Percentiles rank a stretch among this genome's conserved stretches.
These are phyloP conservation scores for Melanotaenia maccullochi DNA, from an alignment of 2,797 vertebrate genomes.

Conservation along the genomic window DNA sequence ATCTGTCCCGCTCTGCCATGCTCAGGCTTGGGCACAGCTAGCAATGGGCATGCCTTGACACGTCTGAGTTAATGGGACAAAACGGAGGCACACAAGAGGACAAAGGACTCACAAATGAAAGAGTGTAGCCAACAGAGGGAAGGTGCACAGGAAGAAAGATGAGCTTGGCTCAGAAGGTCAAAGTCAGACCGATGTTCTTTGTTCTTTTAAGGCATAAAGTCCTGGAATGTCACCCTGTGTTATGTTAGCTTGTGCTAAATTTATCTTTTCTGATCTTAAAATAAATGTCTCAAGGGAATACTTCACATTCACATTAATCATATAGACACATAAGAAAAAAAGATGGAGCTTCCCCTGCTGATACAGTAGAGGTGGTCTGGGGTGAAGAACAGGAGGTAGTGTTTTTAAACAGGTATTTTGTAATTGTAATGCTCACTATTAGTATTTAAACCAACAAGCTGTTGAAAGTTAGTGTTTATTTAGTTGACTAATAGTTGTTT, in stretches of 20 bases:
- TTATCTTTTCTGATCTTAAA: conserved; percentile 12
- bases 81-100: conserved; percentile 69
- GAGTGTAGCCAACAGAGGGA: conserved; percentile 52
- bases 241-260: conserved; percentile 1
- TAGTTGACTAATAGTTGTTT: too few relatives aligned
- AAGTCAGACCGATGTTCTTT: conserved; percentile 20
- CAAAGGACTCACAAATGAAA: conserved; percentile 70
- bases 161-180: conserved; percentile 9
- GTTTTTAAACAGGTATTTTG: not conserved
- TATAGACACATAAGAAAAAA: not conserved
- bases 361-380: too few relatives aligned
- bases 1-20: conserved; percentile 82
- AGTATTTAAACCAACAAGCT: conserved; percentile 44
- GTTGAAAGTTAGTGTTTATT: not conserved
- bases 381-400: not conserved
- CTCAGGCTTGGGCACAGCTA: conserved; percentile 71
- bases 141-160: conserved; percentile 4
- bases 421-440: conserved; percentile 23
- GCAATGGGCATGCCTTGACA: conserved; percentile 80
- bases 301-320: not conserved
- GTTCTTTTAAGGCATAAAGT: conserved; percentile 11
- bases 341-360: not conserved
- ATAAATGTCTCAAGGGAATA: conserved; percentile 10
- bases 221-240: conserved; percentile 5
- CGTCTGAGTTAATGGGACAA: conserved; percentile 81